Evolutionary conservation across 92 coral and sea anemone genomes (phyloP).

Genomic region (Phymanthus crucifer): DNA sequence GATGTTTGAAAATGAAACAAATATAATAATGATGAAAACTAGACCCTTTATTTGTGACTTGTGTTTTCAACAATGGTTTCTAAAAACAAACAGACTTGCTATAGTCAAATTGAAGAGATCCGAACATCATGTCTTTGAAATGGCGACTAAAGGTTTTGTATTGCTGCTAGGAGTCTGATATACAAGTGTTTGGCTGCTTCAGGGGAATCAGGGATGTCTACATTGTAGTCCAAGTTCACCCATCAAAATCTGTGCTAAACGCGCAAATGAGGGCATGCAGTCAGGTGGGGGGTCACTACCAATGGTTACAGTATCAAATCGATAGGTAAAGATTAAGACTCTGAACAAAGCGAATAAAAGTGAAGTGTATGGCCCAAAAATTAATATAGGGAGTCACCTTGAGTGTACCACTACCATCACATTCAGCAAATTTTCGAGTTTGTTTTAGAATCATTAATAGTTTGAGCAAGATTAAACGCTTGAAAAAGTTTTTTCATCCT

Average conservation of each 20-base stretch:
- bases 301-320: no score
- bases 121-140: not conserved
- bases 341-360: no score
- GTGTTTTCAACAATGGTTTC: not conserved
- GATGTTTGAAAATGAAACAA: not conserved
- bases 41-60: not conserved
- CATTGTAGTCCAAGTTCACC: constrained; percentile 41
- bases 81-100: not conserved
- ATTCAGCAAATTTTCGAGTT: no score
- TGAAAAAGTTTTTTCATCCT: no score
- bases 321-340: no score
- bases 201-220: constrained; percentile 30
- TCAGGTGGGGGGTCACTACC: constrained; percentile 33
- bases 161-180: constrained; percentile 38
- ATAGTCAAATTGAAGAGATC: not conserved
- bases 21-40: not conserved
- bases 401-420: no score
- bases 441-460: no score
- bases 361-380: no score
- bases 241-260: constrained; percentile 36
- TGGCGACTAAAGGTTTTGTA: constrained; percentile 3
- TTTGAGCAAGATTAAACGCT: no score
- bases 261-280: constrained; percentile 38
- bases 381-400: no score
- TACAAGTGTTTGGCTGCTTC: constrained; percentile 51